Evolutionary conservation across 92 coral and sea anemone species (phyloP), one percentile per base, ranked within the genome.

Genomic region (Meandrina meandrites): DNA sequence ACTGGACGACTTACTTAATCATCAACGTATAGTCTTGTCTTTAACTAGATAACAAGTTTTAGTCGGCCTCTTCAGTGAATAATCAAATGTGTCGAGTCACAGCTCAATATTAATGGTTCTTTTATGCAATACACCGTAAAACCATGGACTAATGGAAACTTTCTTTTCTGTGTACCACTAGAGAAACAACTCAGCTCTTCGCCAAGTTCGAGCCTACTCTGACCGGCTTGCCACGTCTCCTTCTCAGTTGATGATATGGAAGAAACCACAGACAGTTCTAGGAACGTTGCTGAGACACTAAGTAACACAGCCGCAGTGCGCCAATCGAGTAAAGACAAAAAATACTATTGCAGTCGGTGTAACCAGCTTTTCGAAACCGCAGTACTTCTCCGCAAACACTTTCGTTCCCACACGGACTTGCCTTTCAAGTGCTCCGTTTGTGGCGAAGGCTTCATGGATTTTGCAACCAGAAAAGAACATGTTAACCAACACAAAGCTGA

Each of bases 321-420:
- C 9, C 51, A 32, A 19, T 15, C 69, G 69, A 53, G 47, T 32
- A 27, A 1, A n/a, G 70, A n/a, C 19, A n/a, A n/a, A 27, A 48
- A n/a, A 79, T 79, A 79, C 69, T 40, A 32, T 10, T 79, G 82
- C 30, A 79, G 82, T 54, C 69, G 32, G n/a, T 79, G 82, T 79
- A 28, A 79, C 27, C 42, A 64, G 42, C 4, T 57, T 45, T 81
- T 66, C 16, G n/a, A 66, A 32, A 66, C 75, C 5, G 16, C 76
- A 19, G 66, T 14, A 28, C 75, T 42, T 17, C 76, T 81, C 1
- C 75, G 35, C 14, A 8, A 81, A 64, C 85, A 81, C 12, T 66
- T n/a, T 66, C 85, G n/a, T 27, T n/a, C 57, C 75, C 85, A 81
- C 50, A 24, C 85, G 24, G 85, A 64, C 58, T 66, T 42, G 14